Percentiles rank a stretch among this genome's conserved stretches.
Evolutionary conservation across 2,888 invertebrate species (phyloP).

Genomic region (Pegoplata infirma): DNA sequence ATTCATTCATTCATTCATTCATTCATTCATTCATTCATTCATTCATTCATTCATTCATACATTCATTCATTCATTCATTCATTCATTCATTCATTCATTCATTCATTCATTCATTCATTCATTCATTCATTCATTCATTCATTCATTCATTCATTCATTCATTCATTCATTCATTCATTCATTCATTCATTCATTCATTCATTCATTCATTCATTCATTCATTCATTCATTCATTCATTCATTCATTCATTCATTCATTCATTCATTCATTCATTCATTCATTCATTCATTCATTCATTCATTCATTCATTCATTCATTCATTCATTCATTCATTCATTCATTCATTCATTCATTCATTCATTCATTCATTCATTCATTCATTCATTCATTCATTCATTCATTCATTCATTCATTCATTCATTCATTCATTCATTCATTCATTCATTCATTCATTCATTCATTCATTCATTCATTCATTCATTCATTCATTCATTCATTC

Average conservation of each 20-base stretch:
- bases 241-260: background rate
- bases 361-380: background rate
- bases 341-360: background rate
- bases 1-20: background rate
- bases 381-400: background rate
- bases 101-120: background rate
- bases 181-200: background rate
- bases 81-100: background rate
- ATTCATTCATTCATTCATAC: background rate
- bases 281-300: background rate
- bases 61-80: background rate
- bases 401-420: background rate
- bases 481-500: background rate
- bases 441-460: background rate
- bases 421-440: background rate
- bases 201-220: background rate
- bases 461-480: background rate
- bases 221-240: background rate
- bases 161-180: background rate
- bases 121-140: background rate
- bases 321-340: background rate
- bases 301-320: background rate
- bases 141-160: background rate
- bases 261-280: background rate
- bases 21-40: background rate